These are phyloP conservation scores for Nyctibius bracteatus DNA, from an alignment of 2,113 vertebrate species.

Conservation along the genomic window DNA sequence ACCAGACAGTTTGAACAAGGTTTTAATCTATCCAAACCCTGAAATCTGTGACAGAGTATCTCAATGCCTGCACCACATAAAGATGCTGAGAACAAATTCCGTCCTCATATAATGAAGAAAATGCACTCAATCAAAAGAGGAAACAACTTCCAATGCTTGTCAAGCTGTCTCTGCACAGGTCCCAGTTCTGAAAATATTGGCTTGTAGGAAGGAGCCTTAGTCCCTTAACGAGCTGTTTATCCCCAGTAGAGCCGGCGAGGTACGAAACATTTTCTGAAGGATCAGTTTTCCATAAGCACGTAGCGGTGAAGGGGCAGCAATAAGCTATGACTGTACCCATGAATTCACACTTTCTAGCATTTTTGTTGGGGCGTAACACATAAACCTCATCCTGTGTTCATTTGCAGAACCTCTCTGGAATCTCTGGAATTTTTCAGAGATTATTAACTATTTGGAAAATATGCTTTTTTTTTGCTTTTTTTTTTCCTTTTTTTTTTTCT, in stretches of 20 bases:
- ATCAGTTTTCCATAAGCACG: not conserved
- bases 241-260: accelerated
- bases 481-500: accelerated
- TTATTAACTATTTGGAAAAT: not conserved
- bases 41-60: not conserved
- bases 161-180: not conserved
- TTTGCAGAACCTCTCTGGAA: not conserved
- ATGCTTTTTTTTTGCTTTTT: accelerated
- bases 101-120: slow-evolving; percentile 17
- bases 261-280: not conserved
- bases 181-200: slow-evolving; percentile 2
- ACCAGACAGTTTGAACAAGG: not conserved
- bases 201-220: not conserved
- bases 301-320: not conserved
- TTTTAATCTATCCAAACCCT: not conserved
- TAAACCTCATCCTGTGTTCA: not conserved
- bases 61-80: not conserved
- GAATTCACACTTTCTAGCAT: not conserved
- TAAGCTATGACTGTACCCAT: not conserved
- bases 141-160: slow-evolving; percentile 23
- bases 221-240: slow-evolving; percentile 20
- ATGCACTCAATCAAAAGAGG: slow-evolving; percentile 4
- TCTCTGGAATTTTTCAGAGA: accelerated
- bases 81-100: slow-evolving; percentile 11
- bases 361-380: not conserved